Evolutionary conservation across 92 coral and sea anemone species (phyloP).

Genomic region (Plumapathes pennacea): DNA sequence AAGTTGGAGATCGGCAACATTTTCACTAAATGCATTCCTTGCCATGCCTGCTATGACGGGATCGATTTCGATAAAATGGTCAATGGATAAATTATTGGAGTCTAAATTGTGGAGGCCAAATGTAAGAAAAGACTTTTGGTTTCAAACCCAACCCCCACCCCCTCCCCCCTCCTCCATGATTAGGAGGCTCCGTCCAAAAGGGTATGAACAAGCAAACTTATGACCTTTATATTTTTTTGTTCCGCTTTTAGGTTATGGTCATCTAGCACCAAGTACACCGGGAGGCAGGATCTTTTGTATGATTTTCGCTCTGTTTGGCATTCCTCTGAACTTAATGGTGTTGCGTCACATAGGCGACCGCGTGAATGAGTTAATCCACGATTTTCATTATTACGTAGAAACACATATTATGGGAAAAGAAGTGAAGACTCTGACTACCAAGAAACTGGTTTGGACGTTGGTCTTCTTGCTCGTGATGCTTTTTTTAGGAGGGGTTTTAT

Average conservation of each 20-base stretch:
- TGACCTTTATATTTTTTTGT: background rate
- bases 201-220: background rate
- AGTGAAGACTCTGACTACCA: slow-evolving; percentile 50
- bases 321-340: slow-evolving; percentile 92
- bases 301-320: slow-evolving; percentile 93
- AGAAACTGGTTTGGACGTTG: slow-evolving; percentile 74
- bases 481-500: slow-evolving; percentile 74
- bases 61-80: too few species aligned
- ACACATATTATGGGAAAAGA: slow-evolving; percentile 50
- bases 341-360: slow-evolving; percentile 92
- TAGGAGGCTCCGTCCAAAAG: background rate
- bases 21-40: too few species aligned
- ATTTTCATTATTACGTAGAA: slow-evolving; percentile 60
- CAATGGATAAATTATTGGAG: too few species aligned
- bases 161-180: background rate
- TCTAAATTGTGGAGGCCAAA: too few species aligned
- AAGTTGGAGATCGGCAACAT: too few species aligned
- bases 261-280: slow-evolving; percentile 84
- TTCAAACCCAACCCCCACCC: slow-evolving; percentile 1
- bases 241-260: slow-evolving; percentile 79
- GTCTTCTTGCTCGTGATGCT: slow-evolving; percentile 58
- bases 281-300: slow-evolving; percentile 96
- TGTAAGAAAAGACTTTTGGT: too few species aligned
- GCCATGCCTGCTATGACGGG: too few species aligned
- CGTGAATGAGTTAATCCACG: slow-evolving; percentile 68